Base-by-base conservation (phyloP, 1,140 invertebrate species). In the Drosophila subpulchrella region DNA sequence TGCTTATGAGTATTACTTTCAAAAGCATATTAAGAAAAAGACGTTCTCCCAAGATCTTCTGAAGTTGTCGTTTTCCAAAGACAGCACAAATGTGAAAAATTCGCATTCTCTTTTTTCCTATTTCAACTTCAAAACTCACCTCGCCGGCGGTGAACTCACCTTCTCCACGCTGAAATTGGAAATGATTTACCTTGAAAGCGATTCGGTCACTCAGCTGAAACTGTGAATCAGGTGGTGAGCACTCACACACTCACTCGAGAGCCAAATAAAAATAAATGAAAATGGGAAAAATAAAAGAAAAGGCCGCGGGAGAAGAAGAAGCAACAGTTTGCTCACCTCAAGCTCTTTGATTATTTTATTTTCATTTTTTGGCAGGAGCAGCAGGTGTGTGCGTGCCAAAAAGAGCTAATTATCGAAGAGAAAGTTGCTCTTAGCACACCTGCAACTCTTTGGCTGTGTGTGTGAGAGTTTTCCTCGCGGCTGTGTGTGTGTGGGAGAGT, bases 151-250 rank as follows among this genome's bases (percentile, higher is more conserved):
- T n/a, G 34, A 54, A 56, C 62, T 68, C 44, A 57, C 50, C 63
- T 39, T 68, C 51, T 48, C 32, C 38, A 50, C 44, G 38, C 6
- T 13, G 47, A 60, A 60, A 44, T 27, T 53, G 50, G 36, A 75
- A 58, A 62, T 67, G 57, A 82, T 79, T 86, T 88, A 82, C 83
- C 82, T 86, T 86, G 82, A 86, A 86, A 88, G 66, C 82, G 67
- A 50, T 61, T 65, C 58, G 46, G 77, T 79, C 78, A 78, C 77
- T 81, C 82, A 57, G 61, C 50, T 65, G 32, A 72, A 75, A 77
- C 59, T 80, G 38, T 75, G 82, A 81, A 71, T 75, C 56, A 56
- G 38, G 65, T 67, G 48, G 53, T 32, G 56, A 38, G 48, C 34
- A n/a, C 20, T 11, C 42, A 46, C 20, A 32, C 13, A 24, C 46